phyloP scores from a whole-genome alignment of 2,888 invertebrate species.

The Hemaris fuciformis region DNA sequence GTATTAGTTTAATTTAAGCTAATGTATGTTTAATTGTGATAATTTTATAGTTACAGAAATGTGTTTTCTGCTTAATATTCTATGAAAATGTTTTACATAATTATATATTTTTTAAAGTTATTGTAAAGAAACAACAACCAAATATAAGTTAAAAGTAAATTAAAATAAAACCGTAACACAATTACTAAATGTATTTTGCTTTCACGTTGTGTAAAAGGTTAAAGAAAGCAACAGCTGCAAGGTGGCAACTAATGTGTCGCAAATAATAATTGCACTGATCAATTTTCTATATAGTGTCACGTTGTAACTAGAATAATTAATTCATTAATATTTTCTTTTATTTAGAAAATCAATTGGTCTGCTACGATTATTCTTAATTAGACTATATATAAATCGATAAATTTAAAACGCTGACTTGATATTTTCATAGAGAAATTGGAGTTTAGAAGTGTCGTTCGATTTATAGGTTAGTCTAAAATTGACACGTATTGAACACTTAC shows the following conservation, averaged over 20 bases:
- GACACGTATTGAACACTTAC: neutral
- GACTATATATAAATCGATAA: neutral
- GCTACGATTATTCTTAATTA: neutral
- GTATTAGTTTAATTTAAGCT: too few relatives aligned
- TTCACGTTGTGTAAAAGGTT: neutral
- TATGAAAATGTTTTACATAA: too few relatives aligned
- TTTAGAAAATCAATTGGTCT: neutral
- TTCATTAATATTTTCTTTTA: neutral
- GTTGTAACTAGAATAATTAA: neutral
- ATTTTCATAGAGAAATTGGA: neutral
- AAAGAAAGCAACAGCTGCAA: neutral
- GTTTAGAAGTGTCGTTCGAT: neutral
- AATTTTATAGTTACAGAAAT: too few relatives aligned
- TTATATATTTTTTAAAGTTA: too few relatives aligned
- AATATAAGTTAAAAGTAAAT: too few relatives aligned
- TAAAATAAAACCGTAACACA: neutral
- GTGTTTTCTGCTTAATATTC: too few relatives aligned
- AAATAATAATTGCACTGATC: neutral
- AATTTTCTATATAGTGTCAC: neutral
- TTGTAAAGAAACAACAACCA: too few relatives aligned
- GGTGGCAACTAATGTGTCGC: too few relatives aligned
- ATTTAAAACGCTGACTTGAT: neutral
- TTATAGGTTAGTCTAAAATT: neutral
- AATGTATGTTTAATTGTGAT: too few relatives aligned
- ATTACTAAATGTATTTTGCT: neutral